A percentile compares a stretch with the other conserved stretches of the same genome.
phyloP scores from a whole-genome alignment of 2,113 vertebrate genomes.

The Sinocyclocheilus grahami region DNA sequence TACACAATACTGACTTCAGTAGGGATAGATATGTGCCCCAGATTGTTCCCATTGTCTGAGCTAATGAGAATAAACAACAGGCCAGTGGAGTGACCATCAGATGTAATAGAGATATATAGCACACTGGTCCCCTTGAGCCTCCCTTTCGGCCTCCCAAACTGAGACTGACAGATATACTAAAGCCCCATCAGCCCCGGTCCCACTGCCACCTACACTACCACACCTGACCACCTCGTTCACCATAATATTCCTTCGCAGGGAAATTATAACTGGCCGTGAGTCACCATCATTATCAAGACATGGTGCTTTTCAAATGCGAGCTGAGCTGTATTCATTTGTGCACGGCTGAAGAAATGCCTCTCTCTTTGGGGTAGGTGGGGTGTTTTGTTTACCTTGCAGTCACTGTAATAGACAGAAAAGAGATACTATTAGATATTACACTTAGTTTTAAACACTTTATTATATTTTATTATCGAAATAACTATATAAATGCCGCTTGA shows the following conservation, averaged over 20 bases:
- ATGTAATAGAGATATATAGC: constrained; percentile 97
- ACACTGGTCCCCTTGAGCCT: constrained; percentile 75
- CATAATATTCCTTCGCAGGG: constrained; percentile 87
- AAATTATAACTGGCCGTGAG: constrained; percentile 89
- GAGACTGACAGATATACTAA: constrained; percentile 88
- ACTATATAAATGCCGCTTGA: background rate
- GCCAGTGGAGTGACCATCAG: constrained; percentile 90
- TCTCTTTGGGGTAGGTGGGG: constrained; percentile 63
- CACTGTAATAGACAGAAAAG: constrained; percentile 88
- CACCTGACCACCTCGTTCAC: constrained; percentile 41
- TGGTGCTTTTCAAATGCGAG: constrained; percentile 87
- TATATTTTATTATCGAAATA: constrained; percentile 42
- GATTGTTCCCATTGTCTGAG: constrained; percentile 76
- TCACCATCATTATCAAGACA: constrained; percentile 88
- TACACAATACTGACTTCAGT: background rate
- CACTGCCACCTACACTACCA: constrained; percentile 62
- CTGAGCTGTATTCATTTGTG: constrained; percentile 94
- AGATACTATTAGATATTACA: constrained; percentile 56
- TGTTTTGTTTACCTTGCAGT: constrained; percentile 88
- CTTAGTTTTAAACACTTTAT: constrained; percentile 38
- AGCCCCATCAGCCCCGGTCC: constrained; percentile 84
- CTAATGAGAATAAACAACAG: constrained; percentile 99
- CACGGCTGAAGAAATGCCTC: constrained; percentile 87
- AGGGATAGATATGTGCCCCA: constrained; percentile 53
- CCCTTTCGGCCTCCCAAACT: constrained; percentile 83